Evolutionary conservation across 2,888 invertebrate species (phyloP).

Genomic region (Nemapogon koenigi): DNA sequence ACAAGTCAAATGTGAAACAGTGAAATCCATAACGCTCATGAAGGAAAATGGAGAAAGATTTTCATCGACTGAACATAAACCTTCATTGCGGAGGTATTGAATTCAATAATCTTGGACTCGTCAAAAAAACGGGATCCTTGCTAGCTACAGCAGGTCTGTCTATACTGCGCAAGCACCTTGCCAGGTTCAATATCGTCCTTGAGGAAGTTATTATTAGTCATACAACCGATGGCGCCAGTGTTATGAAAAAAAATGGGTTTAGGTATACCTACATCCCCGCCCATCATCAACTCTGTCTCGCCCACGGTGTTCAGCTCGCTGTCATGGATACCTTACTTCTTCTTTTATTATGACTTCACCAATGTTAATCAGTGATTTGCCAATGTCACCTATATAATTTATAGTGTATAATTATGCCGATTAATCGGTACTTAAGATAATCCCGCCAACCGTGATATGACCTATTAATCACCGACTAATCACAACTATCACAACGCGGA

Average conservation of each 20-base stretch:
- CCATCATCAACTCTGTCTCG: constrained; percentile 7
- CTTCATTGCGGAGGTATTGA: constrained; percentile 6
- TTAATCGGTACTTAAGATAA: no score
- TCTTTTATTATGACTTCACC: no score
- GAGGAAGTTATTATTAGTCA: constrained; percentile 6
- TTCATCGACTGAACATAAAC: no score
- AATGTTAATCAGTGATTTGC: no score
- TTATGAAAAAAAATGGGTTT: constrained; percentile 11
- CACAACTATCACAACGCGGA: no score
- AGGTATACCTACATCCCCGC: constrained; percentile 1
- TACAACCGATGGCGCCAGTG: constrained; percentile 11
- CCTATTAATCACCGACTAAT: no score
- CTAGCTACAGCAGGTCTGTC: constrained; percentile 9
- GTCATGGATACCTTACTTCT: constrained; percentile 6
- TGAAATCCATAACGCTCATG: constrained; percentile 5
- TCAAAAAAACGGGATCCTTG: constrained; percentile 10
- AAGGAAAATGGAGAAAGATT: constrained; percentile 10
- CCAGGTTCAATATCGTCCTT: not conserved
- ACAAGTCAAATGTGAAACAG: constrained; percentile 9
- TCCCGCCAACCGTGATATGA: no score
- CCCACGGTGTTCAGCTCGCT: constrained; percentile 7
- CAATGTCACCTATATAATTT: no score
- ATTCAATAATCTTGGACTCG: constrained; percentile 11
- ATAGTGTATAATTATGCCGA: no score
- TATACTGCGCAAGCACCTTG: constrained; percentile 9